Evolutionary conservation across 2,888 invertebrate genomes (phyloP).

Genomic region (Neocrepidodera transversa): DNA sequence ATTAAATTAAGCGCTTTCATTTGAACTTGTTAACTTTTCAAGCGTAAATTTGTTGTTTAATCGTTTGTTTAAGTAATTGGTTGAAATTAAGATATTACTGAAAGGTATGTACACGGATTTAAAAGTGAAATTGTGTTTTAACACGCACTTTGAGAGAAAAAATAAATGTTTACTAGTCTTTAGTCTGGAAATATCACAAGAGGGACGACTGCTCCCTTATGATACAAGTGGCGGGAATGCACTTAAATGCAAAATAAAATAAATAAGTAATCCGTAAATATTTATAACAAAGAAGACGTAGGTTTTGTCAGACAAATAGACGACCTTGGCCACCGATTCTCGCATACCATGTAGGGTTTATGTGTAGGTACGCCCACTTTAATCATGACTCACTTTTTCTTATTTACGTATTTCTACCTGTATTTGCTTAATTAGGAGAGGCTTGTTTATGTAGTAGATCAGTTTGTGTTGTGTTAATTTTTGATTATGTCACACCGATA

Average conservation of each 20-base stretch:
- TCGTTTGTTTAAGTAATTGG: neutral
- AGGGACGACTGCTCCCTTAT: too few relatives aligned
- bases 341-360: constrained; percentile 12
- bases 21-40: neutral
- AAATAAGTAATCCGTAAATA: too few relatives aligned
- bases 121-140: constrained; percentile 2
- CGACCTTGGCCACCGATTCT: constrained; percentile 1
- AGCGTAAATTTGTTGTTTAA: neutral
- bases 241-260: too few relatives aligned
- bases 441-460: neutral
- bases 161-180: neutral
- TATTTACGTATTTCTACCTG: constrained; percentile 11
- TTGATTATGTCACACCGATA: constrained; percentile 10
- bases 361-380: constrained; percentile 2
- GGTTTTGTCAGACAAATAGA: constrained; percentile 1
- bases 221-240: too few relatives aligned
- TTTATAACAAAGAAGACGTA: too few relatives aligned
- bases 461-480: neutral
- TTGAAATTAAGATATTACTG: neutral
- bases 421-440: constrained; percentile 17
- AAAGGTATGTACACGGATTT: neutral
- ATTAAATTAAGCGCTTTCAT: neutral
- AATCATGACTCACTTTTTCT: constrained; percentile 5
- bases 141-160: neutral
- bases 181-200: too few relatives aligned